These are phyloP conservation scores for Ormyrus nitidulus DNA, from an alignment of 2,888 invertebrate genomes.

Conservation along the genomic window DNA sequence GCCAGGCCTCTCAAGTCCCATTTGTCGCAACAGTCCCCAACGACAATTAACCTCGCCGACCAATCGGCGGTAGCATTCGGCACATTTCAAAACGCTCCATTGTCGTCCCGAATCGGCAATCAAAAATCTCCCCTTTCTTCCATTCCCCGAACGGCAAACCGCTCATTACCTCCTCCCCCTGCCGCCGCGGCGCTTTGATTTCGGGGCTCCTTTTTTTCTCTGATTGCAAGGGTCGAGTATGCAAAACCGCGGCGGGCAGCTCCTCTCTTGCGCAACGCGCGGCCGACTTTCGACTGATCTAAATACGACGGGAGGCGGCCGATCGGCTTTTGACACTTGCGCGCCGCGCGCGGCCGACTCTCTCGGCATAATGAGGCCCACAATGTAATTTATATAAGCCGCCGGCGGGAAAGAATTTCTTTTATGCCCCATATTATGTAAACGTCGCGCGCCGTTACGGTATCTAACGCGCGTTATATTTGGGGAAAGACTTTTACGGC, in stretches of 20 bases:
- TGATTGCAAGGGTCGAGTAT: not conserved
- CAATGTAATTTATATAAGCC: slow-evolving; percentile 39
- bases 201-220: too few relatives aligned
- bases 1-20: too few relatives aligned
- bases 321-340: slow-evolving; percentile 32
- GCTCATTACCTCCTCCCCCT: too few relatives aligned
- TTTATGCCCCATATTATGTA: slow-evolving; percentile 19
- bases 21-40: too few relatives aligned
- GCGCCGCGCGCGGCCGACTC: not conserved
- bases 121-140: too few relatives aligned
- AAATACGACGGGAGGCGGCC: slow-evolving; percentile 19
- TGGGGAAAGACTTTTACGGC: not conserved
- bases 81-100: too few relatives aligned
- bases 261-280: not conserved
- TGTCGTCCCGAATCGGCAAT: too few relatives aligned
- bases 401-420: not conserved
- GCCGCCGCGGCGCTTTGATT: too few relatives aligned
- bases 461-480: slow-evolving; percentile 3
- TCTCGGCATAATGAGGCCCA: not conserved
- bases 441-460: not conserved
- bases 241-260: not conserved
- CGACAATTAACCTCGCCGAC: too few relatives aligned
- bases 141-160: too few relatives aligned
- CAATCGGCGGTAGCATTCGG: too few relatives aligned
- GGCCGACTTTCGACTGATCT: slow-evolving; percentile 51